Conservation (phyloP, 2,113 vertebrate genomes). For the Pelodiscus sinensis region DNA sequence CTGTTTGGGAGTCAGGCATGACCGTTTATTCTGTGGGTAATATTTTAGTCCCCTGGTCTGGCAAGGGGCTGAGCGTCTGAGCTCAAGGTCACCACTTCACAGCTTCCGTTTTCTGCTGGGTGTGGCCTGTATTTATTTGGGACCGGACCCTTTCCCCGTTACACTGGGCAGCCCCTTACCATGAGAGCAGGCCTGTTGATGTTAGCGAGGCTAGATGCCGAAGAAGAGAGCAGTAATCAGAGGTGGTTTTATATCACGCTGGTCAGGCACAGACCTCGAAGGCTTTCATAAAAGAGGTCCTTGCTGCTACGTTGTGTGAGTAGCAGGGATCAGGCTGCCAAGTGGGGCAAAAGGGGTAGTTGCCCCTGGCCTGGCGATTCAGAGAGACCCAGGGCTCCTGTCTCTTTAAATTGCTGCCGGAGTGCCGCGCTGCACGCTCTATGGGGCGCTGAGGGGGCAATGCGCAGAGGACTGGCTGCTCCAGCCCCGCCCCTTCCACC, state of each 20-base stretch:
- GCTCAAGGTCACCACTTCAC: not conserved
- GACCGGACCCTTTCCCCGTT: not conserved
- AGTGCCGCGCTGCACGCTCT: too few species aligned
- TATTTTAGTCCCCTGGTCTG: not conserved
- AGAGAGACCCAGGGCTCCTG: too few species aligned
- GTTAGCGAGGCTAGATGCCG: not conserved
- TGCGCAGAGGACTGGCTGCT: too few species aligned
- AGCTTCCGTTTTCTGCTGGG: not conserved
- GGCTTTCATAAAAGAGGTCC: not conserved
- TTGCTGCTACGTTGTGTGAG: not conserved
- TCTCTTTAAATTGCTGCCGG: too few species aligned
- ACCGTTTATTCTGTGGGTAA: not conserved
- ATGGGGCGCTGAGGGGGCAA: too few species aligned
- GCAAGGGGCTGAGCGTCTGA: not conserved
- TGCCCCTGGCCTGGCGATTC: too few species aligned
- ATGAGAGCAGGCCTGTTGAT: not conserved
- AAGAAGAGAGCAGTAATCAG: not conserved
- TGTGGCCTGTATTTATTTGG: not conserved
- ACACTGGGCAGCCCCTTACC: not conserved
- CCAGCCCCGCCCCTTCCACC: too few species aligned
- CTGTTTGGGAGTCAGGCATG: not conserved
- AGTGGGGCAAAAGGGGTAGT: too few species aligned
- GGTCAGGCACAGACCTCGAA: not conserved
- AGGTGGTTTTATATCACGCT: not conserved
- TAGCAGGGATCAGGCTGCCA: not conserved